Percentiles rank a stretch among this genome's conserved stretches.
These are phyloP conservation scores for Drosophila erecta DNA, from an alignment of 1,140 invertebrate genomes.

Conservation along the genomic window DNA sequence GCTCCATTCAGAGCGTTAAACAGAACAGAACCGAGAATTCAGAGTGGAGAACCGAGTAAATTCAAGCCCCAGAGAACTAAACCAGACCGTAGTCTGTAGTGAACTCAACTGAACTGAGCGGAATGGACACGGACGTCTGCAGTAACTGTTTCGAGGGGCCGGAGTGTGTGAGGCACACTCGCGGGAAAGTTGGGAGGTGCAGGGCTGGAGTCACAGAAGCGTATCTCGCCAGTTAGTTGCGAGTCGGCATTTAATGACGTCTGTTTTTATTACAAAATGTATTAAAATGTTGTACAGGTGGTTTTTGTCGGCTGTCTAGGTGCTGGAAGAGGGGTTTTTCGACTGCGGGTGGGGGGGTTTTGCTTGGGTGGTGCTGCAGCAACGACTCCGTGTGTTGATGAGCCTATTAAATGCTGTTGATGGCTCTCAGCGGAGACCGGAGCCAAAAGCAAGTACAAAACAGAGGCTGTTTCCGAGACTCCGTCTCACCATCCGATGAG, in stretches of 20 bases:
- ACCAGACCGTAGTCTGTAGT: background rate
- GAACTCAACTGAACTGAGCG: slow-evolving; percentile 6
- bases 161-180: background rate
- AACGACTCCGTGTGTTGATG: slow-evolving; percentile 62
- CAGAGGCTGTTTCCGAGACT: slow-evolving; percentile 34
- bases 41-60: slow-evolving; percentile 12
- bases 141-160: slow-evolving; percentile 43
- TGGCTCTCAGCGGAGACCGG: slow-evolving; percentile 50
- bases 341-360: background rate
- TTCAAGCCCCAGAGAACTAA: slow-evolving; percentile 17
- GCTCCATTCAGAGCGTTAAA: slow-evolving; percentile 68
- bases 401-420: slow-evolving; percentile 79
- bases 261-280: slow-evolving; percentile 64
- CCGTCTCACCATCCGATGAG: slow-evolving; percentile 44
- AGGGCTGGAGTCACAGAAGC: slow-evolving; percentile 18
- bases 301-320: slow-evolving; percentile 23
- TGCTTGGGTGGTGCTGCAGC: slow-evolving; percentile 34
- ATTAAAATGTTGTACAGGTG: slow-evolving; percentile 64
- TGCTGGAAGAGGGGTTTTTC: background rate
- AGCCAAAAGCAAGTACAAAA: slow-evolving; percentile 1
- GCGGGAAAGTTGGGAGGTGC: slow-evolving; percentile 1
- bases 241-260: slow-evolving; percentile 46
- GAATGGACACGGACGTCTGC: slow-evolving; percentile 38
- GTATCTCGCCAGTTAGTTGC: slow-evolving; percentile 32
- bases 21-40: slow-evolving; percentile 67